Base-by-base conservation (phyloP, 2,113 vertebrate genomes). In the Engraulis encrasicolus region DNA sequence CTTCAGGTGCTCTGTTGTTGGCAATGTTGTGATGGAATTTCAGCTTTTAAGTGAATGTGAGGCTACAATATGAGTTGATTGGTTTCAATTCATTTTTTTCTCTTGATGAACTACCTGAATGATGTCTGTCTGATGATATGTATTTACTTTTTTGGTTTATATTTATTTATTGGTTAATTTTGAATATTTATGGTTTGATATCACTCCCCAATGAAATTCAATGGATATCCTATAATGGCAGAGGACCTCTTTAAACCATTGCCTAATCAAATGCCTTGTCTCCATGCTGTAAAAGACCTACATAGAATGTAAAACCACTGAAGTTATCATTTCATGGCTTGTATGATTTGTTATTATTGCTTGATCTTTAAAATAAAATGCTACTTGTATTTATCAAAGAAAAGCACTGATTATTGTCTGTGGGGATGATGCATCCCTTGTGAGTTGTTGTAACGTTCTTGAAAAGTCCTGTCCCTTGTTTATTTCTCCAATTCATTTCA, bases 291-390 rank as follows among this genome's bases (percentile, higher is more conserved):
- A 40, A 34, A 66, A 85, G 58, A 85, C 81, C 37, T 77, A 85
- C 81, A 85, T 82, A 85, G 84, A 85, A 85, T 85, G 84, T 85
- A 85, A 85, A 80, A 85, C 81, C 80, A 85, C 18, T 82, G 81
- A 48, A 77, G 81, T 85, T 82, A 85, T 79, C 81, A 82, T 82
- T 81, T 82, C 80, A 85, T 85, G 84, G 84, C 84, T 85, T 85
- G 80, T 85, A 82, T 82, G 78, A 85, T 81, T 85, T 79, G 80
- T 82, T 81, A 81, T 78, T 82, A 81, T 78, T 82, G 84, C 84
- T 85, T 85, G 81, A 81, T 81, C 81, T 85, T 85, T 78, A 58
- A 85, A 85, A 85, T 85, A 85, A 85, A 85, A 82, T 36, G 31
- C 34, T 23, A 12, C 36, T 85, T 58, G 49, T 81, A 81, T 82